These are phyloP conservation scores for Thomomys bottae DNA, from an alignment of 2,113 vertebrate genomes.

Conservation along the genomic window DNA sequence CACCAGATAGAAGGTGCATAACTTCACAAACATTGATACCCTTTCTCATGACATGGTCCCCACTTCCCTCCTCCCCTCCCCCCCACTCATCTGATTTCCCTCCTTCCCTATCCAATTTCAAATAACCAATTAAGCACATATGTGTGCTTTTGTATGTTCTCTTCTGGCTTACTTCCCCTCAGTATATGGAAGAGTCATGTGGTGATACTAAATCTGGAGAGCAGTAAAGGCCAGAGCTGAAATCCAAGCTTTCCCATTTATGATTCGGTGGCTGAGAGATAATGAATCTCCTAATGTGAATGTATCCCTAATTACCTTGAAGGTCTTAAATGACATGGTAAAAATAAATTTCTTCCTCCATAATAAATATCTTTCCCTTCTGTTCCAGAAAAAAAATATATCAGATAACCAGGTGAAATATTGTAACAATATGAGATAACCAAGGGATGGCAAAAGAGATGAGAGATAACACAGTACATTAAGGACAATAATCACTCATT, in stretches of 20 bases:
- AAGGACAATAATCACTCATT: too few relatives aligned
- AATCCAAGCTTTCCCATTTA: background rate
- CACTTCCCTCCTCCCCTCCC: too few relatives aligned
- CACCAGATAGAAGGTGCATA: too few relatives aligned
- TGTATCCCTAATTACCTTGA: constrained; percentile 4
- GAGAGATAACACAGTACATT: too few relatives aligned
- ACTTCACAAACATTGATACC: too few relatives aligned
- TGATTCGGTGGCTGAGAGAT: background rate
- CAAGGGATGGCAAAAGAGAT: too few relatives aligned
- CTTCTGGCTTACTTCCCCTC: background rate
- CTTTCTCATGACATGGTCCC: too few relatives aligned
- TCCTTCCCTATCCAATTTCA: too few relatives aligned
- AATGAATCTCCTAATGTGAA: background rate
- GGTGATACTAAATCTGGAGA: background rate
- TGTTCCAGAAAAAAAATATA: background rate
- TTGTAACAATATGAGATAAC: too few relatives aligned
- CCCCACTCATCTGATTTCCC: too few relatives aligned
- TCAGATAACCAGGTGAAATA: too few relatives aligned
- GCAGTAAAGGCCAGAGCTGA: background rate
- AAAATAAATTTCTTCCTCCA: background rate
- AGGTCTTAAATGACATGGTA: background rate
- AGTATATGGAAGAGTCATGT: background rate
- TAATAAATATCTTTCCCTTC: background rate
- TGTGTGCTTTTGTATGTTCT: background rate
- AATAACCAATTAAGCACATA: too few relatives aligned